phyloP scores from a whole-genome alignment of 2,113 vertebrate species.

The Lipotes vexillifer region DNA sequence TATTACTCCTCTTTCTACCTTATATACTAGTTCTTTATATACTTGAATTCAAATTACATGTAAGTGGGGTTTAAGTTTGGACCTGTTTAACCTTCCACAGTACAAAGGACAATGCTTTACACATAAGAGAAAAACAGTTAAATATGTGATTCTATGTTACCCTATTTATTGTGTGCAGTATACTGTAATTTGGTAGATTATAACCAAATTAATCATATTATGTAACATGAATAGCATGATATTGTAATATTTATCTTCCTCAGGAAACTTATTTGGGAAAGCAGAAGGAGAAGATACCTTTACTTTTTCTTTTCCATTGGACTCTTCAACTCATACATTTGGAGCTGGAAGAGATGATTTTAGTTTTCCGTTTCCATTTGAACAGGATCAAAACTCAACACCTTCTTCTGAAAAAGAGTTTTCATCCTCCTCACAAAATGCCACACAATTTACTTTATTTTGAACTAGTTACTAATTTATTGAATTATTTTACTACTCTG shows the following conservation, averaged over 20 bases:
- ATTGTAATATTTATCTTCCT: conserved; percentile 59
- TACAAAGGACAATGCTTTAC: neutral
- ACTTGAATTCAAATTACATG: neutral
- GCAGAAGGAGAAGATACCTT: conserved; percentile 79
- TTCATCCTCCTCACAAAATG: conserved; percentile 77
- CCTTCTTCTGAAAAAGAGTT: conserved; percentile 76
- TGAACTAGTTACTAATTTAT: conserved; percentile 70
- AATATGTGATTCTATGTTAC: neutral
- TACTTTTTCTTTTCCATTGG: conserved; percentile 80
- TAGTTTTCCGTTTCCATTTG: conserved; percentile 84
- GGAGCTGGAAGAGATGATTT: conserved; percentile 82
- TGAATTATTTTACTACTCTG: conserved; percentile 68
- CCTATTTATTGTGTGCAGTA: conserved; percentile 2
- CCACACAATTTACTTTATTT: conserved; percentile 80
- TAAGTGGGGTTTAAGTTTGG: conserved; percentile 22
- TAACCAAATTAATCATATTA: neutral
- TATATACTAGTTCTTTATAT: neutral
- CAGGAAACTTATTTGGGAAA: conserved; percentile 83
- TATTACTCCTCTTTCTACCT: neutral
- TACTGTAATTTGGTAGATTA: conserved; percentile 11
- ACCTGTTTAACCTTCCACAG: neutral
- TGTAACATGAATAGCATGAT: conserved; percentile 18
- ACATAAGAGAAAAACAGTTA: conserved; percentile 21
- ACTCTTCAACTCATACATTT: conserved; percentile 75
- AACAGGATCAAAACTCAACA: conserved; percentile 79